Evolutionary conservation across 2,888 invertebrate genomes (phyloP), one percentile per base, ranked within the genome.

Genomic region (Congeria kusceri): DNA sequence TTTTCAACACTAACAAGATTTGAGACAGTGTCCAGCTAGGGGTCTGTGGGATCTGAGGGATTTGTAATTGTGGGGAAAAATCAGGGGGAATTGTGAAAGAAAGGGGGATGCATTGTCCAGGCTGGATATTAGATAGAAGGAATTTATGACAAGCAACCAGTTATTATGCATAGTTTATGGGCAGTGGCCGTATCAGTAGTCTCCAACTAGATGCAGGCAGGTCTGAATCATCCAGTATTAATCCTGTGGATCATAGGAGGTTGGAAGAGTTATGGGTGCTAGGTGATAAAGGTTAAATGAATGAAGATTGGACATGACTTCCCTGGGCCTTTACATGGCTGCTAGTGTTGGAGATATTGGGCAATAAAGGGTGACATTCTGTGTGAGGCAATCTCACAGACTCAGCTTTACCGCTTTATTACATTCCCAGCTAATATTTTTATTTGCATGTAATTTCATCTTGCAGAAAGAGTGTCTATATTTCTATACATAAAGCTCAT

Each of bases 281-380:
- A 47, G 77, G 78, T 74, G 58, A 29, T 39, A 32, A 29, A 29
- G 83, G 83, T 83, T 83, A 83, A 83, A 83, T 83, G 83, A 79
- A 83, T 70, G 66, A 67, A 79, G 77, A 79, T 83, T 83, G 79
- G 83, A 77, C 66, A 56, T 57, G 70, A 56, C 59, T 79, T 79
- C 73, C 47, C 72, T 23, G 61, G 66, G 29, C 61, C 47, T 64
- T 68, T 56, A 46, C 56, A 63, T 57, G 57, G 44, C 56, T 65
- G 49, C 61, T 59, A 13, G 32, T 46, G 39, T 53, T 20, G 61
- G 75, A 49, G 68, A 18, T 32, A 39, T 39, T 39, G 39, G 39
- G 71, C 56, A 61, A 71, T 80, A 80, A 80, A 77, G 58, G 39
- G 28, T n/a, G 58, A 46, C 32, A 58, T 28, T 28, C 68, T 28